These are phyloP conservation scores for Mythimna impura DNA, from an alignment of 2,888 invertebrate genomes.

Conservation along the genomic window DNA sequence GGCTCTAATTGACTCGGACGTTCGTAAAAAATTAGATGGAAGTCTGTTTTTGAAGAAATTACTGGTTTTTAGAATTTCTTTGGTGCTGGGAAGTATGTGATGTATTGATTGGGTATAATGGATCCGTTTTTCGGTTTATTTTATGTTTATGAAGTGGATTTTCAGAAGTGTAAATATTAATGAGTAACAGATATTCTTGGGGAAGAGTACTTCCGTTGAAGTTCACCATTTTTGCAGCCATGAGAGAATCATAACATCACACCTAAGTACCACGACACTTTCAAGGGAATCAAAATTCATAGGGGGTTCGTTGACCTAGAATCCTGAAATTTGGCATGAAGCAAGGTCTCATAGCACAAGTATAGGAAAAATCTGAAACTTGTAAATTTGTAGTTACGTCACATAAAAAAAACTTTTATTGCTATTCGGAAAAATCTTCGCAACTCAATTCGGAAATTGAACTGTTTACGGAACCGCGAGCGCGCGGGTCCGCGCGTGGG, in stretches of 20 bases:
- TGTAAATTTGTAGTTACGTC: no score
- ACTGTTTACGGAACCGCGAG: no score
- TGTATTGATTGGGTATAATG: conserved; percentile 30
- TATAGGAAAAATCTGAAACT: no score
- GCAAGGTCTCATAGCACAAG: no score
- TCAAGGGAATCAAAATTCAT: no score
- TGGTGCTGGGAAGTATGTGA: not conserved
- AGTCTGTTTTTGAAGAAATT: conserved; percentile 40
- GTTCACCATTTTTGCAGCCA: not conserved
- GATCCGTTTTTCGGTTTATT: conserved; percentile 36
- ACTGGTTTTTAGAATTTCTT: conserved; percentile 36
- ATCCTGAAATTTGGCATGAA: no score
- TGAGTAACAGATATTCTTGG: not conserved
- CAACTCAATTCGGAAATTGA: no score
- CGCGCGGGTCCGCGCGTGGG: no score
- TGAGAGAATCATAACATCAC: not conserved
- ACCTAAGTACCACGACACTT: no score
- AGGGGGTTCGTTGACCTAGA: no score
- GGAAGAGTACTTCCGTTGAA: not conserved
- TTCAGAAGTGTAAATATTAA: not conserved
- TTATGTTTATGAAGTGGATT: conserved; percentile 18
- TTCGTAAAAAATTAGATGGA: conserved; percentile 48
- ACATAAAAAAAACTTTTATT: no score
- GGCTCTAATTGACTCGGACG: conserved; percentile 65
- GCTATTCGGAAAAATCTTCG: no score